These are phyloP conservation scores for Griposia aprilina DNA, from an alignment of 2,888 invertebrate genomes.

Conservation along the genomic window DNA sequence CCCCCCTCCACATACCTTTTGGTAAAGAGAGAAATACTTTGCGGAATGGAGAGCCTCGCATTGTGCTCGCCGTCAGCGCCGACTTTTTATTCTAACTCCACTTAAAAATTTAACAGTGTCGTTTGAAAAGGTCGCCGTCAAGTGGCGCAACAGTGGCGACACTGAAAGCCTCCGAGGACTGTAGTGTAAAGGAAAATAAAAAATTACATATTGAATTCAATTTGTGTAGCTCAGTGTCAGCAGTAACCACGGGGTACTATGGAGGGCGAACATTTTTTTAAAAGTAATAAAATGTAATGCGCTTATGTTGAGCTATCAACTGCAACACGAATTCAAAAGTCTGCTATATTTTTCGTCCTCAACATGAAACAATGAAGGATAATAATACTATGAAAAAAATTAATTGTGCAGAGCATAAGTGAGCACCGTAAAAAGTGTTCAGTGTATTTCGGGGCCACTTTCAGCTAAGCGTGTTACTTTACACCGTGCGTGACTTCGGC, in stretches of 20 bases:
- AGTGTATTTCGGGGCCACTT: neutral
- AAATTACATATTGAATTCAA: slow-evolving; percentile 67
- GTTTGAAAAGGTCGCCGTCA: slow-evolving; percentile 65
- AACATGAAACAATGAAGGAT: neutral
- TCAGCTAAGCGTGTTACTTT: neutral
- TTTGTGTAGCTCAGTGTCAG: slow-evolving; percentile 51
- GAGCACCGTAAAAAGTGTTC: neutral
- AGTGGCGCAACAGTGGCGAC: slow-evolving; percentile 65
- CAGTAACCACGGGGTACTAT: neutral
- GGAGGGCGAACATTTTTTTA: slow-evolving; percentile 18
- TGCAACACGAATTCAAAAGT: slow-evolving; percentile 13
- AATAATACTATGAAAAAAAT: slow-evolving; percentile 6
- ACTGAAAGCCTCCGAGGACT: slow-evolving; percentile 52
- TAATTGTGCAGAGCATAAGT: neutral
- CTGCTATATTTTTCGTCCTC: neutral
- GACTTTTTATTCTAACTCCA: slow-evolving; percentile 66
- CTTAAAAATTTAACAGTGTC: slow-evolving; percentile 68
- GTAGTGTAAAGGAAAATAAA: slow-evolving; percentile 56
- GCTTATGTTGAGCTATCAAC: neutral
- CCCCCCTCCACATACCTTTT: slow-evolving; percentile 59
- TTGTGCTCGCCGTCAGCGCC: slow-evolving; percentile 61
- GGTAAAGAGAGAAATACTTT: slow-evolving; percentile 63
- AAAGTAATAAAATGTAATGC: slow-evolving; percentile 24
- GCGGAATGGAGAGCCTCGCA: slow-evolving; percentile 49
- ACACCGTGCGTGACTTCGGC: too few relatives aligned